Percentiles rank a stretch among this genome's conserved stretches.
Conservation (phyloP, 2,888 invertebrate species). For the Platycheirus rosarum region DNA sequence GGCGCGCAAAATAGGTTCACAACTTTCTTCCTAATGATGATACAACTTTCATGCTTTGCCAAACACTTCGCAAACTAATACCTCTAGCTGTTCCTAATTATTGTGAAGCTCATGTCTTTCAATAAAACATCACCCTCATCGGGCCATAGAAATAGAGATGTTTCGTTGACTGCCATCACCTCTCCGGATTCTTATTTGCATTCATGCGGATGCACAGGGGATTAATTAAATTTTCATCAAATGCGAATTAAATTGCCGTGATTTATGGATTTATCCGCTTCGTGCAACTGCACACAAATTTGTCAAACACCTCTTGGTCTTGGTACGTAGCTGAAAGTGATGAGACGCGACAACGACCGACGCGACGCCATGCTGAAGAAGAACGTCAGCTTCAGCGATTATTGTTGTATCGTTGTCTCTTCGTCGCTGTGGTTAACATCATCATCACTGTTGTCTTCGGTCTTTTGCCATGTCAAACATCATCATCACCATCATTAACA, state of each 20-base stretch:
- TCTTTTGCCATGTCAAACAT: slow-evolving; percentile 63
- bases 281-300: slow-evolving; percentile 70
- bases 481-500: slow-evolving; percentile 65
- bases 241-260: slow-evolving; percentile 75
- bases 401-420: slow-evolving; percentile 19
- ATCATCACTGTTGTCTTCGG: slow-evolving; percentile 46
- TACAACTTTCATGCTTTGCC: slow-evolving; percentile 49
- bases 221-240: slow-evolving; percentile 74
- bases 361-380: not conserved
- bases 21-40: slow-evolving; percentile 40
- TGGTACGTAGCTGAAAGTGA: slow-evolving; percentile 12
- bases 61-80: slow-evolving; percentile 38
- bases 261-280: slow-evolving; percentile 73
- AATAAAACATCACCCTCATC: slow-evolving; percentile 24
- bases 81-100: slow-evolving; percentile 39
- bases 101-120: slow-evolving; percentile 20
- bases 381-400: slow-evolving; percentile 20
- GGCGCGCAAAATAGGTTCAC: no score
- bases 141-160: not conserved
- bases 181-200: slow-evolving; percentile 59
- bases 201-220: slow-evolving; percentile 71
- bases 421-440: slow-evolving; percentile 46
- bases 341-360: not conserved
- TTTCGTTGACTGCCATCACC: not conserved
- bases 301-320: slow-evolving; percentile 58